phyloP scores from a whole-genome alignment of 2,888 invertebrate species.

The Patella caerulea region DNA sequence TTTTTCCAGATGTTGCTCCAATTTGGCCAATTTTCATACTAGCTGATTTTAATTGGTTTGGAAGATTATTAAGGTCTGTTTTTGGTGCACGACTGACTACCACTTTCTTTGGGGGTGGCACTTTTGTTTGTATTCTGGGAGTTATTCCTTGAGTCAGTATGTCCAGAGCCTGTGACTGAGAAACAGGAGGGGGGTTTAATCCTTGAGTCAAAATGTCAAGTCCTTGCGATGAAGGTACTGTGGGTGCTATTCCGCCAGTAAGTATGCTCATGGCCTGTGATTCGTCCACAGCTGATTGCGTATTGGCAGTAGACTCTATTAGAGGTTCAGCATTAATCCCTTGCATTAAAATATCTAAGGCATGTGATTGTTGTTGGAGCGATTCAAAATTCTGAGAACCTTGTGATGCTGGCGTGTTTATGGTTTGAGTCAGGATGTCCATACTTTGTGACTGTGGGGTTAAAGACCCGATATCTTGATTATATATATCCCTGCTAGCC shows the following conservation, averaged over 20 bases:
- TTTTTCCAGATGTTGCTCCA: background rate
- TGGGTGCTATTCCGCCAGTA: background rate
- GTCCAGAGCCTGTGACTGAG: background rate
- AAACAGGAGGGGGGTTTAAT: background rate
- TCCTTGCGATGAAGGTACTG: background rate
- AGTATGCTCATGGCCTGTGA: constrained; percentile 1
- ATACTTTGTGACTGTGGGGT: background rate
- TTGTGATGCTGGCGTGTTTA: background rate
- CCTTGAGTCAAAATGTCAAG: constrained; percentile 3
- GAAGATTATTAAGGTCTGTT: background rate
- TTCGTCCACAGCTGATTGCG: background rate
- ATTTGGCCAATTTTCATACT: constrained; percentile 2
- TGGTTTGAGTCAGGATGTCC: background rate
- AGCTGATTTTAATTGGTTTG: background rate
- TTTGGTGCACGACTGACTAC: background rate
- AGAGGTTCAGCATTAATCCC: background rate
- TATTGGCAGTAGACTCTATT: background rate
- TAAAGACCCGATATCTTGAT: no score
- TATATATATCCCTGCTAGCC: background rate
- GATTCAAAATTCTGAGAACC: background rate
- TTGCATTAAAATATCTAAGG: background rate
- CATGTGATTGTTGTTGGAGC: background rate
- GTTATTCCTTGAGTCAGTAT: background rate
- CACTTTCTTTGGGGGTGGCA: background rate
- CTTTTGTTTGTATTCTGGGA: background rate